Base-by-base conservation (phyloP, 2,888 invertebrate genomes). In the Rhogogaster chlorosoma region DNA sequence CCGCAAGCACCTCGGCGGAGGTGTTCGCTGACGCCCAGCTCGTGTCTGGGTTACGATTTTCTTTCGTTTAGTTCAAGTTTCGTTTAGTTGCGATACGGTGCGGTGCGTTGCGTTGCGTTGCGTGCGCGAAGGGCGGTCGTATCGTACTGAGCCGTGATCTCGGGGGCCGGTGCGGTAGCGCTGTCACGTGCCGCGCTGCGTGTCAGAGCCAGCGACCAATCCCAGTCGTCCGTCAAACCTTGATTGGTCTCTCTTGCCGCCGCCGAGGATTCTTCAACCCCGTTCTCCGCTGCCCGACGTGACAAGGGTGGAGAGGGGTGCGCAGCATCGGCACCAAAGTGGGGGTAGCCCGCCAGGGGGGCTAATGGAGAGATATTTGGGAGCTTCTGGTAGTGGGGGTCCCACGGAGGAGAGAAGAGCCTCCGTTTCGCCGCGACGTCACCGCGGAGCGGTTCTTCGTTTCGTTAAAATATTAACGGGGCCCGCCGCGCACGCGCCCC, bases 241-340 rank as follows among this genome's bases (percentile, higher is more conserved):
- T 95, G 94, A 95, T 95, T 95, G 94, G 94, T 94, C 94, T 94
- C 94, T 94, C 94, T 93, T 89, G 88, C 89, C 89, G 90, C 90
- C 91, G 90, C 91, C 91, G 92, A 90, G 92, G 92, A 93, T 92
- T 92, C 93, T 93, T 93, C 92, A 92, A 93, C 93, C 93, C 93
- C 92, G 93, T 92, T 93, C 91, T 89, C 90, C 91, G 89, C 89
- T 89, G 88, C 86, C 89, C 91, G 90, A 91, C 90, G 91, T 91
- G 91, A 91, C 91, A 91, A 89, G 90, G 90, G 89, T 89, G 89
- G 73, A 90, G 92, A 91, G 92, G 91, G 91, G 90, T 90, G 90
- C 85, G 88, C 85, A 85, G 87, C 83, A 83, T 87, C 87, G 86
- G 84, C 84, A 87, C 84, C 87, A 86, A 85, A 87, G 90, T 90